These are phyloP conservation scores for Scaeva pyrastri DNA, from an alignment of 2,888 invertebrate species.

Conservation along the genomic window DNA sequence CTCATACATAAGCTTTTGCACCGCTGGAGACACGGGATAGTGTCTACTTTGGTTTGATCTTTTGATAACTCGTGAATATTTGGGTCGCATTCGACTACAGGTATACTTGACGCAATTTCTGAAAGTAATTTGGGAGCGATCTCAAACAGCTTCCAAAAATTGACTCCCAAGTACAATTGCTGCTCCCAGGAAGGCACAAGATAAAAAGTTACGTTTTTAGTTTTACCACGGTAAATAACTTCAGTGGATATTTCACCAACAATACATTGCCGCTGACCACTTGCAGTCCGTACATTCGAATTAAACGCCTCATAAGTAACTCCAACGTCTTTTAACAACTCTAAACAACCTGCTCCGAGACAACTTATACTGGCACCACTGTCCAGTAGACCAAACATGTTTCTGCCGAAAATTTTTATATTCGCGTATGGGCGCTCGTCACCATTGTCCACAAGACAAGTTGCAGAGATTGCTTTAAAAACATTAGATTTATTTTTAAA, in stretches of 20 bases:
- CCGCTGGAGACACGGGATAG: neutral
- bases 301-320: neutral
- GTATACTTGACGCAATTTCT: too few species aligned
- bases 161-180: neutral
- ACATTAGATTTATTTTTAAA: neutral
- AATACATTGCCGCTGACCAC: neutral
- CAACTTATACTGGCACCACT: neutral
- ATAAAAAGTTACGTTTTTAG: neutral
- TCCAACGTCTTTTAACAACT: neutral
- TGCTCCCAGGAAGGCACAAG: neutral
- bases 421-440: neutral
- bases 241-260: neutral
- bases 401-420: neutral
- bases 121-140: too few species aligned
- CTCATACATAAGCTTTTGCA: neutral
- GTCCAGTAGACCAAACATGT: neutral
- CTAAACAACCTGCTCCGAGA: neutral
- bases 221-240: neutral
- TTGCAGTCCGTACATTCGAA: neutral
- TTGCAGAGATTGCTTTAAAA: neutral
- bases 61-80: neutral
- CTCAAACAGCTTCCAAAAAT: neutral
- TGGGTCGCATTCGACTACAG: neutral
- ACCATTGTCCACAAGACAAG: neutral
- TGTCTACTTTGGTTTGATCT: neutral